Percentiles rank a stretch among this genome's conserved stretches.
These are phyloP conservation scores for Drosophila ohnishii DNA, from an alignment of 1,140 invertebrate species.

Conservation along the genomic window DNA sequence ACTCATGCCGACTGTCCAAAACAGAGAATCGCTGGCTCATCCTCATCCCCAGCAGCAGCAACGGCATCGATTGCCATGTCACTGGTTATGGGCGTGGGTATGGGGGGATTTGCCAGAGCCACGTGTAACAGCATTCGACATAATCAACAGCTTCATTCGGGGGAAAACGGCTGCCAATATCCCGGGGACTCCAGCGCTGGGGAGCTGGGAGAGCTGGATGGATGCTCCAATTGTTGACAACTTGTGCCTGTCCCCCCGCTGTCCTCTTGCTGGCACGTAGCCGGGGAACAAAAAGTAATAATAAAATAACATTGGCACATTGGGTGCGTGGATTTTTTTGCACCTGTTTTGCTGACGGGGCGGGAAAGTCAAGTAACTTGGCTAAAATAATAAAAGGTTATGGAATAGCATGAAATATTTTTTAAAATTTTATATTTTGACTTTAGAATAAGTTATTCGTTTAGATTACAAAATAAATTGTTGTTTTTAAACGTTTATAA, in stretches of 20 bases:
- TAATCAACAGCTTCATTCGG: conserved; percentile 72
- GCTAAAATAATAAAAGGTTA: background rate
- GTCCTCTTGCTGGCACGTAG: background rate
- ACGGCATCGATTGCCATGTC: conserved; percentile 51
- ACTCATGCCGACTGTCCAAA: conserved; percentile 58
- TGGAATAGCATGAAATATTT: background rate
- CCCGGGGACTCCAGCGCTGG: conserved; percentile 6
- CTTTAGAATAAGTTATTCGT: background rate
- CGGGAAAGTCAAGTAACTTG: background rate
- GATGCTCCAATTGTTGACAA: conserved; percentile 67
- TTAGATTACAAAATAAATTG: background rate
- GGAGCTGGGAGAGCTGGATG: background rate
- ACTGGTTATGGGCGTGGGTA: conserved; percentile 25
- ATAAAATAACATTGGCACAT: conserved; percentile 57
- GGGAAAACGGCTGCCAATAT: conserved; percentile 46
- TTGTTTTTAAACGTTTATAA: no score
- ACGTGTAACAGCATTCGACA: conserved; percentile 60
- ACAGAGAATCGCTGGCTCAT: conserved; percentile 60
- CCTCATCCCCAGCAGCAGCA: conserved; percentile 5
- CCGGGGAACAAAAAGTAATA: conserved; percentile 58
- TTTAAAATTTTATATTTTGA: background rate
- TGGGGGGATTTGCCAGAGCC: conserved; percentile 29
- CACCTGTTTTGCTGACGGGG: conserved; percentile 37
- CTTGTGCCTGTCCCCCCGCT: conserved; percentile 57
- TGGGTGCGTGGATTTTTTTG: conserved; percentile 37